Percentiles rank a stretch among this genome's conserved stretches.
phyloP scores from a whole-genome alignment of 2,888 invertebrate species.

The Smittia sp. region DNA sequence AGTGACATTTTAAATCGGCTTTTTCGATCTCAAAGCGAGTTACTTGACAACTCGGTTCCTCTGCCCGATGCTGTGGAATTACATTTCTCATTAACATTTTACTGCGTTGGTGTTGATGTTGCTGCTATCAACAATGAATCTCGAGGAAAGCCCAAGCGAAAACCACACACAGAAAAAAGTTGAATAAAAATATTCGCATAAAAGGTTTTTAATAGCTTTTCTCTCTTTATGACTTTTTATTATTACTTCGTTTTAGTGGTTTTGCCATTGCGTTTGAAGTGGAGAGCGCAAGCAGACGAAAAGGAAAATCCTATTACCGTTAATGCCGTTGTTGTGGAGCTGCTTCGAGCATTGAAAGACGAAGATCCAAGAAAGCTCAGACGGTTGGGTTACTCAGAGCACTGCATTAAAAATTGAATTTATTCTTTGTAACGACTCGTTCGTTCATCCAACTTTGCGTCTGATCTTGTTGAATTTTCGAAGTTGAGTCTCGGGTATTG shows the following conservation, averaged over 20 bases:
- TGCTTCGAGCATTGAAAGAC: background rate
- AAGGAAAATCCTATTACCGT: conserved; percentile 25
- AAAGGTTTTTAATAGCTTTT: conserved; percentile 30
- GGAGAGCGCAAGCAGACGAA: background rate
- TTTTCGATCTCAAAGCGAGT: too few relatives aligned
- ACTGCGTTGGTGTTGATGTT: background rate
- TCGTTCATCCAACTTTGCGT: background rate
- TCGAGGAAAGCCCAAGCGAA: background rate
- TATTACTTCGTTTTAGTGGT: conserved; percentile 29
- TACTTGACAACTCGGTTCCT: background rate
- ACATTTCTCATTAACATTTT: background rate
- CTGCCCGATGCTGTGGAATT: background rate
- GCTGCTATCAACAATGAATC: background rate
- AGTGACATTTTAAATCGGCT: too few relatives aligned
- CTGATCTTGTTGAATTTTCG: background rate
- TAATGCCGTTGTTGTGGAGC: background rate
- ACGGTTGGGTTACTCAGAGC: background rate
- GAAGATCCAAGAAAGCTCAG: background rate
- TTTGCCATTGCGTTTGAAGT: conserved; percentile 18
- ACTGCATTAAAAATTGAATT: conserved; percentile 27
- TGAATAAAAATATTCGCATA: conserved; percentile 20
- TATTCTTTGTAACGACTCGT: background rate
- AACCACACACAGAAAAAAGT: conserved; percentile 5
- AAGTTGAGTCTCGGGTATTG: too few relatives aligned
- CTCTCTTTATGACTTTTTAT: conserved; percentile 33